A percentile compares a stretch with the other conserved stretches of the same genome.
These are phyloP conservation scores for Phataginus tricuspis DNA, from an alignment of 2,797 vertebrate species.

Conservation along the genomic window DNA sequence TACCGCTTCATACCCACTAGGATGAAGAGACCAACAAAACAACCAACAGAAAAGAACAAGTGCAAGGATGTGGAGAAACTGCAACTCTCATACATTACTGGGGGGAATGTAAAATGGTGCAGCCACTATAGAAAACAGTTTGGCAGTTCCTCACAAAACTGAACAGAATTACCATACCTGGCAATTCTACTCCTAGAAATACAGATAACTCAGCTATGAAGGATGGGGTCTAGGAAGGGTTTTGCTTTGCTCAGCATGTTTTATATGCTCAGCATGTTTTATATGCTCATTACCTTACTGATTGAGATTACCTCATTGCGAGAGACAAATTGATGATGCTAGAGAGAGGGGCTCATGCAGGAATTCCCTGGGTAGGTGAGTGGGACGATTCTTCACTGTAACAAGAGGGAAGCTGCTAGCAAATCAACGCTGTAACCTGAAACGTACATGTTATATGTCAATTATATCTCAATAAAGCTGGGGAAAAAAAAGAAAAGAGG, in stretches of 20 bases:
- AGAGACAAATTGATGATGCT: not conserved
- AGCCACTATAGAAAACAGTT: not conserved
- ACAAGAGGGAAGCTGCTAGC: not conserved
- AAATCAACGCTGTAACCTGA: not conserved
- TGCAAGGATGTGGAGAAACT: not conserved
- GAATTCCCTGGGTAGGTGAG: not conserved
- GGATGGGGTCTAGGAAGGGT: not conserved
- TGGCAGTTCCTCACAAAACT: not conserved
- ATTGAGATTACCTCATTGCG: not conserved
- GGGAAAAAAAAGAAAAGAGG: fast-evolving
- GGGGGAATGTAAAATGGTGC: not conserved
- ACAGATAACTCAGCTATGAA: not conserved
- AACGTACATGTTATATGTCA: not conserved
- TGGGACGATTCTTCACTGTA: not conserved
- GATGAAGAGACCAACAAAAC: not conserved
- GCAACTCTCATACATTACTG: not conserved
- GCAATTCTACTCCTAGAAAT: not conserved
- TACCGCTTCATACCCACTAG: not conserved
- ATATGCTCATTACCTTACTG: not conserved
- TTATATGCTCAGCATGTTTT: not conserved
- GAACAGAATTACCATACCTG: not conserved
- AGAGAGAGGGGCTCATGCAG: not conserved
- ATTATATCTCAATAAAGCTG: not conserved
- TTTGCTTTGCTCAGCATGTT: not conserved
- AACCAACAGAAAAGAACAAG: not conserved